Base-by-base conservation (phyloP, 1,140 invertebrate species). In the Brachystomella parvula region DNA sequence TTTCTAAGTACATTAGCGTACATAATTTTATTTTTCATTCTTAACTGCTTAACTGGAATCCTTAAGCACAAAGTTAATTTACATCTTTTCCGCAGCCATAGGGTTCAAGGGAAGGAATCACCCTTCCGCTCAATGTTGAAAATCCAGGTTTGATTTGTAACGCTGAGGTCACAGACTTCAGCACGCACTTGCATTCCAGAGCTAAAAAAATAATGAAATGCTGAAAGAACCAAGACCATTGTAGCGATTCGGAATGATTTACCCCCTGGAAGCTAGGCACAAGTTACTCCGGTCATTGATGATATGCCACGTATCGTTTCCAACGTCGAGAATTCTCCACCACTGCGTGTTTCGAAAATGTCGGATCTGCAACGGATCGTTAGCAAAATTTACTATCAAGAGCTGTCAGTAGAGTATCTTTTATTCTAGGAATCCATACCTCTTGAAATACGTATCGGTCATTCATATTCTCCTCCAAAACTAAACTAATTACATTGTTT, bases 341-440 rank as follows among this genome's bases (percentile, higher is more conserved):
- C 49, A 53, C 24, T 53, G 49, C 12, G 49, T 53, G 24, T 53
- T 53, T 24, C 21, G 12, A 24, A 53, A 53, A 26, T 53, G 49
- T 6, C 49, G 49, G 24, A 53, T 53, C 49, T 53, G 49, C 21
- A n/a, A n/a, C n/a, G n/a, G n/a, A n/a, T n/a, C n/a, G n/a, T n/a
- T n/a, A n/a, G 9, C 9, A 24, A 53, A 53, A 15, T 15, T 15
- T 9, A 53, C 6, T 6, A 15, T 53, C n/a, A n/a, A n/a, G n/a
- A n/a, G n/a, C n/a, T n/a, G n/a, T n/a, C n/a, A n/a, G n/a, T n/a
- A n/a, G n/a, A n/a, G n/a, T 44, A 44, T 44, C 9, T 44, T 44
- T 44, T 44, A 12, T 44, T 44, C n/a, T 15, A 17, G 21, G 49
- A 53, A 53, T 19, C 9, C 24, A 17, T 24, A 53, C 49, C 6